Percentiles rank a stretch among this genome's conserved stretches.
phyloP scores from a whole-genome alignment of 2,888 invertebrate species.

The Chloroclystis v-ata region DNA sequence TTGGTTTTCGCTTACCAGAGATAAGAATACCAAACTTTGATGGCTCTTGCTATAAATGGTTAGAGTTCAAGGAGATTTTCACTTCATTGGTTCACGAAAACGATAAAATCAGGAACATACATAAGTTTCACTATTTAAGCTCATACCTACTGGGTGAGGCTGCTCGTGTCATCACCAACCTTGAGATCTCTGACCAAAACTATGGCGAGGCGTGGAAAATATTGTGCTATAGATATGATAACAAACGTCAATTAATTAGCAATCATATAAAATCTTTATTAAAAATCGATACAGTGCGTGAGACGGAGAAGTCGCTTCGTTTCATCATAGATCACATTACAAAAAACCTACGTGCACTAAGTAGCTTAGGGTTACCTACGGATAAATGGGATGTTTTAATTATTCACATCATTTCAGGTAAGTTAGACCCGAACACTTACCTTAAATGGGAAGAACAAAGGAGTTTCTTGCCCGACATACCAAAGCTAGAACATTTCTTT shows the following conservation, averaged over 20 bases:
- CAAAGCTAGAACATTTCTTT: constrained; percentile 27
- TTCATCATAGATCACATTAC: too few relatives aligned
- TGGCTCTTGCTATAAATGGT: constrained; percentile 13
- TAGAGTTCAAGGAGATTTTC: constrained; percentile 28
- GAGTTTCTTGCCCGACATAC: constrained; percentile 17
- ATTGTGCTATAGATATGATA: constrained; percentile 28
- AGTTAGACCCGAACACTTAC: too few relatives aligned
- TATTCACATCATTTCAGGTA: too few relatives aligned
- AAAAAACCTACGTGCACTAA: too few relatives aligned
- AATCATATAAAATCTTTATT: too few relatives aligned
- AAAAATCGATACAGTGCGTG: too few relatives aligned
- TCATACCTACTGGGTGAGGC: constrained; percentile 31
- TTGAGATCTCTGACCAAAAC: constrained; percentile 23
- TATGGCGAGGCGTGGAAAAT: constrained; percentile 30
- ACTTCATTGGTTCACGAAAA: constrained; percentile 26
- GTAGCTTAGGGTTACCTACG: too few relatives aligned
- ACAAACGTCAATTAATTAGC: constrained; percentile 27
- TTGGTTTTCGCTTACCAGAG: background rate
- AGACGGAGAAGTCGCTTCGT: too few relatives aligned
- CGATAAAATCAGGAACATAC: constrained; percentile 16
- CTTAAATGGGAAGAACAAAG: constrained; percentile 18
- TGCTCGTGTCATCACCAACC: constrained; percentile 23
- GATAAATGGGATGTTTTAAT: too few relatives aligned
- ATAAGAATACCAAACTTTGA: background rate
- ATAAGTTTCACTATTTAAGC: constrained; percentile 30